phyloP scores from a whole-genome alignment of 2,113 vertebrate species.

The Poeciliopsis occidentalis region DNA sequence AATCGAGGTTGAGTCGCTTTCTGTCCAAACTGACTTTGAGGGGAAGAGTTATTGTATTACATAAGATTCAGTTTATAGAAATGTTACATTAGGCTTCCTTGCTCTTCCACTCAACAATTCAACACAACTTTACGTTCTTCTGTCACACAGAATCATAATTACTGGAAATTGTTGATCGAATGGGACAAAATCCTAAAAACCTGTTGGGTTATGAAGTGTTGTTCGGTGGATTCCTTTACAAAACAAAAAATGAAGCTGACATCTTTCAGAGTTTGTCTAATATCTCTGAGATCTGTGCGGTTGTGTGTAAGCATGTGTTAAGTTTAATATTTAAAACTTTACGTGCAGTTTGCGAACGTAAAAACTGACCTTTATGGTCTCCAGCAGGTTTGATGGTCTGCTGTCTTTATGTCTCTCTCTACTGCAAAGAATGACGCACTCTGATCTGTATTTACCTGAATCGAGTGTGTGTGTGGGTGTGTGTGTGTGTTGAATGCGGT shows the following conservation, averaged over 20 bases:
- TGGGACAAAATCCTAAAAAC: too few species aligned
- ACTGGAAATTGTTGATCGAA: too few species aligned
- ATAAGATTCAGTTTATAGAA: too few species aligned
- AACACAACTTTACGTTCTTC: too few species aligned
- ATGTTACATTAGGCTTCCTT: too few species aligned
- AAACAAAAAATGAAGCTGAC: not conserved
- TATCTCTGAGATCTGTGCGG: not conserved
- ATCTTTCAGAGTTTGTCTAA: not conserved
- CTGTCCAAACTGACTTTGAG: not conserved
- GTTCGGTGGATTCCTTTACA: not conserved
- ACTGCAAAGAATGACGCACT: not conserved
- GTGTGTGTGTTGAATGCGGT: not conserved
- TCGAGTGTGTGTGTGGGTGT: conserved; percentile 5
- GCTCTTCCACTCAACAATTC: too few species aligned
- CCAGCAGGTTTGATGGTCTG: conserved; percentile 5
- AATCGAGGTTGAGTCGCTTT: not conserved
- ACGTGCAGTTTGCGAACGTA: not conserved
- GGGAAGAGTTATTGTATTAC: too few species aligned
- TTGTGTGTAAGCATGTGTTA: not conserved
- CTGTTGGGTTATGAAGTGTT: too few species aligned
- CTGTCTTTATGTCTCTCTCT: conserved; percentile 15
- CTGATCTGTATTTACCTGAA: not conserved
- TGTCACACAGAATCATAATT: too few species aligned
- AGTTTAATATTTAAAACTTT: not conserved
- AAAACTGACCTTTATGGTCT: not conserved